Percentiles rank a stretch among this genome's conserved stretches.
These are phyloP conservation scores for Schizaphis graminum DNA, from an alignment of 2,888 invertebrate species.

Conservation along the genomic window DNA sequence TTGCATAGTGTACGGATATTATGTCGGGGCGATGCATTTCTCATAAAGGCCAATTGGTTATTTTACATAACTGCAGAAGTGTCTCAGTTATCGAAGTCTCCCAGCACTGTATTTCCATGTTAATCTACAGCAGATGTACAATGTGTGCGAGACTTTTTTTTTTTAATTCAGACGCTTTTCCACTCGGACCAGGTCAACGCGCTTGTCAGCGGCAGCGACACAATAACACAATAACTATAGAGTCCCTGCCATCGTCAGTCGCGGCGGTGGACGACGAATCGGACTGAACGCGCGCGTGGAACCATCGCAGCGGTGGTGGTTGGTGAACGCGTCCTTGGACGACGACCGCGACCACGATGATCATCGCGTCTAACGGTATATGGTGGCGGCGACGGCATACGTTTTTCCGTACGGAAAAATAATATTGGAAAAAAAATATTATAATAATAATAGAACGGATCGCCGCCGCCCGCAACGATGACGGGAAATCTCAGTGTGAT, in stretches of 20 bases:
- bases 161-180: neutral
- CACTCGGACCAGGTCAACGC: neutral
- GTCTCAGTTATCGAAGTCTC: neutral
- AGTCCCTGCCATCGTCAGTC: neutral
- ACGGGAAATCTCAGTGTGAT: neutral
- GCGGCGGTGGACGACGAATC: neutral
- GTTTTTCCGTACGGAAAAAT: conserved; percentile 15
- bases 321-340: conserved; percentile 38
- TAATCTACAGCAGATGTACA: neutral
- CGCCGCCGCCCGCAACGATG: neutral
- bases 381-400: neutral
- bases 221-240: neutral
- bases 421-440: conserved; percentile 3
- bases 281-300: neutral
- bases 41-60: neutral
- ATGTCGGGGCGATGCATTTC: neutral
- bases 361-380: neutral
- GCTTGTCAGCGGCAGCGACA: neutral
- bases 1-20: neutral
- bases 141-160: neutral
- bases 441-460: neutral
- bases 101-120: neutral
- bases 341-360: conserved; percentile 36
- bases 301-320: neutral
- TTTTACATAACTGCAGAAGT: neutral